Base-by-base conservation (phyloP, 2,113 vertebrate genomes). In the Eurystomus gularis region DNA sequence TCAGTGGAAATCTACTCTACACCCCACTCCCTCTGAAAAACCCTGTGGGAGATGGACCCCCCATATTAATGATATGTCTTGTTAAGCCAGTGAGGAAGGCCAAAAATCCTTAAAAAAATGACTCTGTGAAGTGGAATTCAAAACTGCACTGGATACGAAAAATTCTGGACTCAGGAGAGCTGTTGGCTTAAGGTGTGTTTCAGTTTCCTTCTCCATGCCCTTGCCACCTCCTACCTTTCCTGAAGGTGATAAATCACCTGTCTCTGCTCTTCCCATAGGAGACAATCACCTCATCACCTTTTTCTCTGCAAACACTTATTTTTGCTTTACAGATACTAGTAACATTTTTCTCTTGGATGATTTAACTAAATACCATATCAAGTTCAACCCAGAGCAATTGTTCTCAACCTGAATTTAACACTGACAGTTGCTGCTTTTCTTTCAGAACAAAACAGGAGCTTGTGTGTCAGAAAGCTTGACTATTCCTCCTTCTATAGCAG, bases 21-120 rank as follows among this genome's bases (percentile, higher is more conserved):
- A 46, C 7, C 1, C 2, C 25, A 20, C 2, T 64, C 9, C 24
- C 33, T 83, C 10, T 13, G 49, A 54, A 81, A 61, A 2, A 0
- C 1, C 28, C 20, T n/a, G n/a, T n/a, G n/a, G n/a, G n/a, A n/a
- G n/a, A n/a, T n/a, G n/a, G n/a, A n/a, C n/a, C n/a, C n/a, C n/a
- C n/a, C n/a, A n/a, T n/a, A n/a, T n/a, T n/a, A n/a, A n/a, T n/a
- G n/a, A n/a, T n/a, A n/a, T n/a, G n/a, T n/a, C n/a, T n/a, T n/a
- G n/a, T n/a, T n/a, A n/a, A n/a, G n/a, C n/a, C n/a, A n/a, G n/a
- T n/a, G n/a, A n/a, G n/a, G n/a, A n/a, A n/a, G n/a, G 24, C 35
- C 13, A 2, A 17, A 71, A 64, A 52, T 61, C 1, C 1, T 51
- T 65, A 2, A 19, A 14, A 65, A 85, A 44, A 31, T 6, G 11